These are phyloP conservation scores for Digitonthophagus gazella DNA, from an alignment of 2,888 invertebrate genomes.

Conservation along the genomic window DNA sequence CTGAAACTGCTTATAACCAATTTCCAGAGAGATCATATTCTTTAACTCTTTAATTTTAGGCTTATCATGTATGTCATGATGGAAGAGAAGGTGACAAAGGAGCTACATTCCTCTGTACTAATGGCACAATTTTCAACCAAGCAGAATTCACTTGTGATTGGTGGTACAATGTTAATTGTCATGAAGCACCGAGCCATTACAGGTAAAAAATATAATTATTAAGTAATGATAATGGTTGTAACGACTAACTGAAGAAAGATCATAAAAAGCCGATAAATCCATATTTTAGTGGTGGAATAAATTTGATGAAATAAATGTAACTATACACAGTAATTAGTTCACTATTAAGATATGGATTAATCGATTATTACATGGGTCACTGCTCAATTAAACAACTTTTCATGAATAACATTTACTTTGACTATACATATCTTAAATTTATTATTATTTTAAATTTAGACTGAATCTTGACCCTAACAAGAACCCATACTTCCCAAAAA, in stretches of 20 bases:
- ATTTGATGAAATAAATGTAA: too few relatives aligned
- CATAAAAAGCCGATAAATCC: too few relatives aligned
- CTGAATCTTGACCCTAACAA: constrained; percentile 76
- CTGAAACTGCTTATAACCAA: too few relatives aligned
- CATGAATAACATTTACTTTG: background rate
- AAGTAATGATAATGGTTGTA: background rate
- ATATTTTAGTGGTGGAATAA: too few relatives aligned
- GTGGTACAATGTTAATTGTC: constrained; percentile 90
- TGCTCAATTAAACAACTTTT: background rate
- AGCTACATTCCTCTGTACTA: constrained; percentile 79
- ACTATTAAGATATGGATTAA: too few relatives aligned
- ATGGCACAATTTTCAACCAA: constrained; percentile 85
- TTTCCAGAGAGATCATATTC: background rate
- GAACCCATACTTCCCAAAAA: constrained; percentile 77
- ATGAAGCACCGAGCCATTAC: constrained; percentile 70
- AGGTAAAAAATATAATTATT: constrained; percentile 54
- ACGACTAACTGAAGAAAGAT: too few relatives aligned
- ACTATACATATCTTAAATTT: constrained; percentile 6
- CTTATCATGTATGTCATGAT: constrained; percentile 85
- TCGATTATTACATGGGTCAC: background rate
- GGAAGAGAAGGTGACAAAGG: constrained; percentile 83
- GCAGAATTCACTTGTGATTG: constrained; percentile 84
- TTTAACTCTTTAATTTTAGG: constrained; percentile 53
- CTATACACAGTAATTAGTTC: too few relatives aligned
- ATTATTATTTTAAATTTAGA: constrained; percentile 52